These are phyloP conservation scores for Ricordea florida DNA, from an alignment of 92 coral and sea anemone genomes.

Conservation along the genomic window DNA sequence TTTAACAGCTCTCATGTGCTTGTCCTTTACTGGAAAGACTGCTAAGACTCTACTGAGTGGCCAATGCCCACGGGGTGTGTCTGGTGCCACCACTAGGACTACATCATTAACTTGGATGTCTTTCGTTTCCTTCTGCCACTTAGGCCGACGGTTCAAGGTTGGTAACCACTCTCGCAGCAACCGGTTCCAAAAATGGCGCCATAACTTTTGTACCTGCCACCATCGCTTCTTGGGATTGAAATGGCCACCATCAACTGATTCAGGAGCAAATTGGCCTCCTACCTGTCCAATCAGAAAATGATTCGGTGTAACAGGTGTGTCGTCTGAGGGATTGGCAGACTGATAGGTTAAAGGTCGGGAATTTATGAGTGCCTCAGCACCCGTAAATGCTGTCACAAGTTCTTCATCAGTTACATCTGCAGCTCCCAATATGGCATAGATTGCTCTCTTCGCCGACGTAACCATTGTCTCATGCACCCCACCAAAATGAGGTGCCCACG, in stretches of 20 bases:
- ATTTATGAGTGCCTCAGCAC: slow-evolving; percentile 60
- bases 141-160: slow-evolving; percentile 19
- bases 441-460: slow-evolving; percentile 62
- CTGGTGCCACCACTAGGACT: slow-evolving; percentile 15
- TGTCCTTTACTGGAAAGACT: slow-evolving; percentile 38
- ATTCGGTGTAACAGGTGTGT: slow-evolving; percentile 39
- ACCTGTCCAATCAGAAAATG: slow-evolving; percentile 49
- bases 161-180: slow-evolving; percentile 60
- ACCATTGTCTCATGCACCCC: slow-evolving; percentile 61
- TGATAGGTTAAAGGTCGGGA: slow-evolving; percentile 60
- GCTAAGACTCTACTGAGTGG: slow-evolving; percentile 42
- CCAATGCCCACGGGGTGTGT: slow-evolving; percentile 50
- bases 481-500: slow-evolving; percentile 65
- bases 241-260: slow-evolving; percentile 29
- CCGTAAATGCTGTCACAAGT: slow-evolving; percentile 40
- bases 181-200: slow-evolving; percentile 48
- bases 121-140: slow-evolving; percentile 31
- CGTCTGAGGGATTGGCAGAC: slow-evolving; percentile 30
- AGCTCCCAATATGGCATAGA: slow-evolving; percentile 31
- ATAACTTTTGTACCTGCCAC: slow-evolving; percentile 46
- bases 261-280: slow-evolving; percentile 58
- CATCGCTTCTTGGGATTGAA: slow-evolving; percentile 24
- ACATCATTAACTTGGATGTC: slow-evolving; percentile 30
- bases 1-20: slow-evolving; percentile 44
- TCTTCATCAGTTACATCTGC: slow-evolving; percentile 70